Conservation (phyloP, 2,797 vertebrate genomes). For the Protonibea diacanthus region DNA sequence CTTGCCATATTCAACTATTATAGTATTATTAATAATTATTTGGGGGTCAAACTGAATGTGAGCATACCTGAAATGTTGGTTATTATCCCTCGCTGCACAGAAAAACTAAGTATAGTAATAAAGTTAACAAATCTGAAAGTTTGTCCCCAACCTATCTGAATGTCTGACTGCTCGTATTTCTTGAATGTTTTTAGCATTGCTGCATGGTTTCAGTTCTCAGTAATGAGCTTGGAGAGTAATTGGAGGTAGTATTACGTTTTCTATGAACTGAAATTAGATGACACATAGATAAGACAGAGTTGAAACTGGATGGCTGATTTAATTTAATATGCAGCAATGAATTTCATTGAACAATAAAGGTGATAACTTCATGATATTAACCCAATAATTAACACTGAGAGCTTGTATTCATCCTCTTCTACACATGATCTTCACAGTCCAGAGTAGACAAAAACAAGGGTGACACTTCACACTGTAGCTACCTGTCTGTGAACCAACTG, state of each 20-base stretch:
- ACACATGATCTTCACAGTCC: conserved; percentile 34
- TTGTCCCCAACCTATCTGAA: not conserved
- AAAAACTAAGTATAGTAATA: no score
- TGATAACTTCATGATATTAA: not conserved
- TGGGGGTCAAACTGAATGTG: not conserved
- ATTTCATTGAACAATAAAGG: not conserved
- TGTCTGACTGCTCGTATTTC: not conserved
- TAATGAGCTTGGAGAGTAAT: not conserved
- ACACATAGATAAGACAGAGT: not conserved
- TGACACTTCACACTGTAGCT: conserved; percentile 11
- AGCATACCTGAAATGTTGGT: not conserved
- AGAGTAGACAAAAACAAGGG: conserved; percentile 33
- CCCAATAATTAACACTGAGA: not conserved
- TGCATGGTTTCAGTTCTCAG: not conserved
- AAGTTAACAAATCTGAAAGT: not conserved
- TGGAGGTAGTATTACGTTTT: not conserved
- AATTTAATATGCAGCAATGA: not conserved
- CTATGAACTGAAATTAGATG: not conserved
- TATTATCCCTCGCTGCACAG: not conserved
- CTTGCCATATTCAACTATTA: not conserved
- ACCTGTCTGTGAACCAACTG: not conserved
- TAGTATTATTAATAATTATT: not conserved
- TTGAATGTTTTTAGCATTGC: not conserved
- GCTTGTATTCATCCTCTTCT: not conserved
- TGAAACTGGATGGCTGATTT: not conserved